phyloP scores from a whole-genome alignment of 1,140 invertebrate genomes.

The Samia ricini region DNA sequence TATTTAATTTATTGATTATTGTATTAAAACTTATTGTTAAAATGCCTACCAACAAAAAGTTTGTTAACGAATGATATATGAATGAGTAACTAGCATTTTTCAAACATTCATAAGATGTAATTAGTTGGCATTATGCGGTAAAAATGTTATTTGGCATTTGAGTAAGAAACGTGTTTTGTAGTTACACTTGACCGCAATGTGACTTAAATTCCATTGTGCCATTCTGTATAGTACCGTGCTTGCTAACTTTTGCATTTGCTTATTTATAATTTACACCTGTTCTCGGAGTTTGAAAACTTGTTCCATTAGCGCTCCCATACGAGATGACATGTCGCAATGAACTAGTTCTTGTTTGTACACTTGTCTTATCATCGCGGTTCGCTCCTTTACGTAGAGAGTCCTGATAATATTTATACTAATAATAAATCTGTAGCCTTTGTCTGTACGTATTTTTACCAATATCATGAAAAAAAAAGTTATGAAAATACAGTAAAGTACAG shows the following conservation, averaged over 20 bases:
- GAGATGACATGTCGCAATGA: slow-evolving; percentile 15
- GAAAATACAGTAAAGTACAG: too few species aligned
- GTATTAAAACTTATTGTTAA: too few species aligned
- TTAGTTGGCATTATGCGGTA: neutral
- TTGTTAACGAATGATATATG: too few species aligned
- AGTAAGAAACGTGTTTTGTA: slow-evolving; percentile 11
- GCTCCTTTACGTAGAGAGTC: neutral
- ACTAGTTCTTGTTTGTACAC: slow-evolving; percentile 15
- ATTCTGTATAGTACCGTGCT: slow-evolving; percentile 15
- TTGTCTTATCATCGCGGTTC: slow-evolving; percentile 9
- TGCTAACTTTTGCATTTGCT: slow-evolving; percentile 12
- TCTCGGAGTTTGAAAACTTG: slow-evolving; percentile 5
- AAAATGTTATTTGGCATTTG: slow-evolving; percentile 15
- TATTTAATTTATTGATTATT: too few species aligned
- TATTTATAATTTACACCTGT: slow-evolving; percentile 17
- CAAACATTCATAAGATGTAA: neutral
- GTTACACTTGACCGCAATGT: slow-evolving; percentile 12
- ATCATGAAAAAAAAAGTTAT: too few species aligned
- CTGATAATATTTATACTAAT: too few species aligned
- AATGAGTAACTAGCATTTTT: neutral
- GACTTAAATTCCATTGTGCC: slow-evolving; percentile 15
- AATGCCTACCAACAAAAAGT: too few species aligned
- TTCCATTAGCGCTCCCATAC: slow-evolving; percentile 16
- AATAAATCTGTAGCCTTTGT: too few species aligned
- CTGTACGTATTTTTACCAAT: too few species aligned